A percentile compares a stretch with the other conserved stretches of the same genome.
These are phyloP conservation scores for Aphidius ervi DNA, from an alignment of 1,140 invertebrate species.

Conservation along the genomic window DNA sequence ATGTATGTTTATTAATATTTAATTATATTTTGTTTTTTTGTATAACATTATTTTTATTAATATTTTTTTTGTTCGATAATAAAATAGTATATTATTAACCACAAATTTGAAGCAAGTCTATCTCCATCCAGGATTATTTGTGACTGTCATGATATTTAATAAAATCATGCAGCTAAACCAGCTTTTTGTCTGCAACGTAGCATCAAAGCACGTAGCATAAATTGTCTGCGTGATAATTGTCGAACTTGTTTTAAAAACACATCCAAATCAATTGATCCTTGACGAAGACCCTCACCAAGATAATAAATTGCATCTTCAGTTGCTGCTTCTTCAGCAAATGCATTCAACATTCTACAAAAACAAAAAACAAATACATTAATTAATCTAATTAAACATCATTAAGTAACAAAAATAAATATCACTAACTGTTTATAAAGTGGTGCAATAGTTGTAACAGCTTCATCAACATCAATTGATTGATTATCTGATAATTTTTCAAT, in stretches of 20 bases:
- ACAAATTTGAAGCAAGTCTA: slow-evolving; percentile 18
- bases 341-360: slow-evolving; percentile 74
- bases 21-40: slow-evolving; percentile 20
- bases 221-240: slow-evolving; percentile 90
- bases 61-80: slow-evolving; percentile 15
- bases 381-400: slow-evolving; percentile 9
- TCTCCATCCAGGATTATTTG: neutral
- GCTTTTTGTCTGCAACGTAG: slow-evolving; percentile 96
- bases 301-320: slow-evolving; percentile 98
- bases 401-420: slow-evolving; percentile 17
- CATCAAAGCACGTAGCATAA: slow-evolving; percentile 91
- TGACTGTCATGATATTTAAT: slow-evolving; percentile 9
- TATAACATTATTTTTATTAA: slow-evolving; percentile 7
- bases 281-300: slow-evolving; percentile 91
- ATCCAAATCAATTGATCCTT: slow-evolving; percentile 91
- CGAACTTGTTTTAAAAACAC: slow-evolving; percentile 96
- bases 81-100: slow-evolving; percentile 30
- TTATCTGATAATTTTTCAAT: slow-evolving; percentile 74
- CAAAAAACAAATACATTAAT: slow-evolving; percentile 18
- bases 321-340: slow-evolving; percentile 96
- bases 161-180: slow-evolving; percentile 66
- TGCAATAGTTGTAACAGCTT: slow-evolving; percentile 93
- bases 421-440: slow-evolving; percentile 92
- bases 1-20: neutral
- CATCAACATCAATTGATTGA: slow-evolving; percentile 86